Base-by-base conservation (phyloP, 2,113 vertebrate species). In the Pleuronectes platessa region DNA sequence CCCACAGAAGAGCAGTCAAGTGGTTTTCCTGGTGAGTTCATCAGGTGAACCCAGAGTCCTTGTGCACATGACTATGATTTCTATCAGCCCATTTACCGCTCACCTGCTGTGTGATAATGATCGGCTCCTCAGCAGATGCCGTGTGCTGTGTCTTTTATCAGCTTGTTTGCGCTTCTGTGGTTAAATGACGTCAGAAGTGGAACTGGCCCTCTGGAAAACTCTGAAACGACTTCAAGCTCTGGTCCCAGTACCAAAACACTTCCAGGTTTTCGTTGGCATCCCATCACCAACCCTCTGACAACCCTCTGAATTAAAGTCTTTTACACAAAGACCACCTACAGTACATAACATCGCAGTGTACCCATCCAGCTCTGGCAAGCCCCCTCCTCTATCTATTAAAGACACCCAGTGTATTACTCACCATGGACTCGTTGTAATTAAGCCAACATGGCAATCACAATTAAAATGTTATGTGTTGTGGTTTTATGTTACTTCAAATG, bases 241-340 rank as follows among this genome's bases (percentile, higher is more conserved):
- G 66, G 75, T 85, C 67, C 73, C 62, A 71, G 69, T 83, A 81
- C 87, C 84, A 84, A 90, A 93, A 90, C 86, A 88, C 87, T 81
- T 89, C 68, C 78, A 83, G 87, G 87, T 93, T 93, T 93, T 92
- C 78, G 75, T 93, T 94, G 93, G 92, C 92, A 74, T 83, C 47
- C 24, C 59, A 27, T 81, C 65, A 58, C 70, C 51, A 51, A 63
- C 69, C 61, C 82, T 88, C 80, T 69, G 84, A 85, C 74, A 67
- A 62, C 67, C 69, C 51, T 74, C 60, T 56, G 68, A 84, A 83
- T 87, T 26, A 70, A 70, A 85, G 86, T 81, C 79, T 85, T 89
- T 92, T 85, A 82, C 75, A 76, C 84, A 74, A 76, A 76, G 89
- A 88, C 89, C 90, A 31, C 88, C 89, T 82, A 90, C 45, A 17